phyloP scores from a whole-genome alignment of 2,797 vertebrate genomes.

The Molothrus aeneus region DNA sequence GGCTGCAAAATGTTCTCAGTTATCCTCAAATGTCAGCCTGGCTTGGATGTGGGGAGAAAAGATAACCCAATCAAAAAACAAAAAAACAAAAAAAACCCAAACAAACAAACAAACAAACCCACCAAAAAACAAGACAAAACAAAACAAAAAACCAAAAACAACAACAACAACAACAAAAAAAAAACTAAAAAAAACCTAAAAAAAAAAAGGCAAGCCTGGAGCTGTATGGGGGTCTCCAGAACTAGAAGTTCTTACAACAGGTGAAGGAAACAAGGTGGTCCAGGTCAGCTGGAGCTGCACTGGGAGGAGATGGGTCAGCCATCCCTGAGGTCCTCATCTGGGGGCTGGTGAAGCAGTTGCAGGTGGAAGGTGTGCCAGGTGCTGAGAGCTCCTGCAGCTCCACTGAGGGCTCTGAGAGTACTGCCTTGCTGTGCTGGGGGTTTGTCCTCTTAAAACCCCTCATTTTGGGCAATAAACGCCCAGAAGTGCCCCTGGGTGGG shows the following conservation, averaged over 20 bases:
- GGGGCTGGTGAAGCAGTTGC: neutral
- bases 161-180: too few species aligned
- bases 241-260: neutral
- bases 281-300: neutral
- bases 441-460: neutral
- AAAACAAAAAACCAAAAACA: too few species aligned
- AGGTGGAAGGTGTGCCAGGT: neutral
- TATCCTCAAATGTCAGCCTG: neutral
- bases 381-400: neutral
- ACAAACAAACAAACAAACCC: too few species aligned
- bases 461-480: neutral
- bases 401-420: neutral
- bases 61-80: neutral
- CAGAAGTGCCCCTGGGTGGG: neutral
- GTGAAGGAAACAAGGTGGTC: neutral
- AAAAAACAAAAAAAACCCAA: too few species aligned
- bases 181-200: too few species aligned
- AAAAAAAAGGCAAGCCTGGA: neutral
- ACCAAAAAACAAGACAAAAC: too few species aligned
- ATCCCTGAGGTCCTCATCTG: neutral
- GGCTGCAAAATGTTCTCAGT: neutral
- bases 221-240: neutral
- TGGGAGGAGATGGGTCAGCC: neutral
- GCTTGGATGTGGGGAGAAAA: neutral
- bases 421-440: rapidly evolving